Base-by-base conservation (phyloP, 2,113 vertebrate species). In the Lichenostomus cassidix region DNA sequence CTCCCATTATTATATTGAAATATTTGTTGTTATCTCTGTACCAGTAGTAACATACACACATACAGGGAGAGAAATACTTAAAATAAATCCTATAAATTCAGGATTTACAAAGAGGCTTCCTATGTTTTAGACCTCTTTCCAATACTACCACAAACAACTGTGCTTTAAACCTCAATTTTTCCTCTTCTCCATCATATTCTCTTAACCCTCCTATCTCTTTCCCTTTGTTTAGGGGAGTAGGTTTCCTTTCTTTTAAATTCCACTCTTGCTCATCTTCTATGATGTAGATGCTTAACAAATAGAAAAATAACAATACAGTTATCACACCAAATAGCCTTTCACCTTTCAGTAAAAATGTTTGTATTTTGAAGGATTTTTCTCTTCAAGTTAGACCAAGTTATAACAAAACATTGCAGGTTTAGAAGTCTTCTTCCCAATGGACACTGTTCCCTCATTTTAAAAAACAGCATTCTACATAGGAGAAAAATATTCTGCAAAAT, bases 401-500 rank as follows among this genome's bases (percentile, higher is more conserved):
- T 8, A 89, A 74, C 22, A 64, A 74, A 87, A 37, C 15, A 2
- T 19, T 50, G 9, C 25, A 91, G 42, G 33, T 46, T 76, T 52
- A 58, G 63, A 79, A 59, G 33, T 12, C 37, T 31, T 71, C 35
- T 46, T 89, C 62, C 41, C 82, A 10, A 79, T 50, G 70, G 68
- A 37, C 70, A 41, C 21, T 44, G 6, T 28, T 84, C 56, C 5
- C 31, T 17, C 73, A 31, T 41, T 86, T 90, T 47, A 69, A 83
- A 94, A 93, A 95, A 4, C 33, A 69, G 18, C 21, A 46, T 37
- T 56, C 24, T n/a, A 10, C 1, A 4, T 9, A 81, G 28, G 37
- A 65, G 7, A 83, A 95, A 89, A 93, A 59, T 44, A 83, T 86
- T 89, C 86, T 84, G 49, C 49, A 89, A 92, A 94, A 94, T 64